A percentile compares a stretch with the other conserved stretches of the same genome.
Conservation (phyloP, 2,113 vertebrate genomes). For the Lipotes vexillifer region DNA sequence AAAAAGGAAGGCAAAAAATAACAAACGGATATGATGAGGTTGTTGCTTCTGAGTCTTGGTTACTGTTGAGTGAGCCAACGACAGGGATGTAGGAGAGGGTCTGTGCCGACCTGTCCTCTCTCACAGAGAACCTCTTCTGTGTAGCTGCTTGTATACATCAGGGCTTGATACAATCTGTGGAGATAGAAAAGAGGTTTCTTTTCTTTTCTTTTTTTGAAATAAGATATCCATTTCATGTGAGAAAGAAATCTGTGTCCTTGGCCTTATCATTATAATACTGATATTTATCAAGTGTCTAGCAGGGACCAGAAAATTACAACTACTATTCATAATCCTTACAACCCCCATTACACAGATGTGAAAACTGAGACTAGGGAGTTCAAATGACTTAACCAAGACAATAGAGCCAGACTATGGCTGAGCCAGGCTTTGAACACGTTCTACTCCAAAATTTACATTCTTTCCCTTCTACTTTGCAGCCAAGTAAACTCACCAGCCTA, state of each 20-base stretch:
- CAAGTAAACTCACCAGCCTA: not conserved
- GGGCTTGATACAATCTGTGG: not conserved
- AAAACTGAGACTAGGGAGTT: not conserved
- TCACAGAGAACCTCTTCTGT: not conserved
- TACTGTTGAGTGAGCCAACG: not conserved
- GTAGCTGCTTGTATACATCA: not conserved
- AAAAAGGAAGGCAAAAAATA: slow-evolving; percentile 8
- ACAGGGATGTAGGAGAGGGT: not conserved
- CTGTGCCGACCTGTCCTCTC: accelerated
- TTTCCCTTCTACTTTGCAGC: not conserved
- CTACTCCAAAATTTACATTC: not conserved
- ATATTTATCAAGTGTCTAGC: not conserved
- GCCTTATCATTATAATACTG: not conserved
- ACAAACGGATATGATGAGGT: not conserved
- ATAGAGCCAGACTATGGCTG: not conserved
- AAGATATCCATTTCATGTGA: not conserved
- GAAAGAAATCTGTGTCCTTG: not conserved
- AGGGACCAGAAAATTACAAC: not conserved
- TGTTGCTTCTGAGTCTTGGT: not conserved
- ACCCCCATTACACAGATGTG: not conserved
- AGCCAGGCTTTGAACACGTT: not conserved
- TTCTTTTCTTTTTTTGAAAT: not conserved
- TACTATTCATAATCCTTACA: not conserved
- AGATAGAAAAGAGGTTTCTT: not conserved
- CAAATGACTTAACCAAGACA: not conserved